These are phyloP conservation scores for Leguminivora glycinivorella DNA, from an alignment of 1,140 invertebrate species.

Conservation along the genomic window DNA sequence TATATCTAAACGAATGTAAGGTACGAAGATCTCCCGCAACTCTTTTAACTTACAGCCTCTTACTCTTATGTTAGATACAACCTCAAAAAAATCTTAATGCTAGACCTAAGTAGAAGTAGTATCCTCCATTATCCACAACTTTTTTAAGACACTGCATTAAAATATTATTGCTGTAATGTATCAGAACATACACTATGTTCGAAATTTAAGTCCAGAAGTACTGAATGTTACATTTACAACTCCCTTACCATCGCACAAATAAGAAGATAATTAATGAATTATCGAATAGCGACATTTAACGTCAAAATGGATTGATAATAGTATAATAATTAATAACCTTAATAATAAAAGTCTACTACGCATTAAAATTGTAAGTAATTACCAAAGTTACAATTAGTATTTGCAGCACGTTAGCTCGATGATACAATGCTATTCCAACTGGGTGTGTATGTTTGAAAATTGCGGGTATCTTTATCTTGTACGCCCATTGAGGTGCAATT, in stretches of 20 bases:
- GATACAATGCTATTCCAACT: too few relatives aligned
- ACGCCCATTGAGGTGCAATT: too few relatives aligned
- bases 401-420: too few relatives aligned
- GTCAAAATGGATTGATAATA: background rate
- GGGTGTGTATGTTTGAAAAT: too few relatives aligned
- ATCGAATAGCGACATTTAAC: background rate
- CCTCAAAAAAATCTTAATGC: conserved; percentile 52
- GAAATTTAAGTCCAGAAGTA: conserved; percentile 19
- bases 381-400: too few relatives aligned
- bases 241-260: background rate
- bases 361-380: too few relatives aligned
- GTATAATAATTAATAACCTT: background rate
- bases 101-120: conserved; percentile 46
- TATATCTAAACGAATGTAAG: background rate
- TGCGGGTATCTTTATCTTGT: too few relatives aligned
- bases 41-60: conserved; percentile 61
- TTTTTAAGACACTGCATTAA: conserved; percentile 69
- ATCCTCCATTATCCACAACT: conserved; percentile 65
- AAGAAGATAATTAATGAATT: background rate
- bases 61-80: conserved; percentile 51
- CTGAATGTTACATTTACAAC: background rate
- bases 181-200: conserved; percentile 29
- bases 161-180: conserved; percentile 59
- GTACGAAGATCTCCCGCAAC: conserved; percentile 41
- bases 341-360: background rate